phyloP scores from a whole-genome alignment of 2,113 vertebrate species.

The Zosterops hypoxanthus region DNA sequence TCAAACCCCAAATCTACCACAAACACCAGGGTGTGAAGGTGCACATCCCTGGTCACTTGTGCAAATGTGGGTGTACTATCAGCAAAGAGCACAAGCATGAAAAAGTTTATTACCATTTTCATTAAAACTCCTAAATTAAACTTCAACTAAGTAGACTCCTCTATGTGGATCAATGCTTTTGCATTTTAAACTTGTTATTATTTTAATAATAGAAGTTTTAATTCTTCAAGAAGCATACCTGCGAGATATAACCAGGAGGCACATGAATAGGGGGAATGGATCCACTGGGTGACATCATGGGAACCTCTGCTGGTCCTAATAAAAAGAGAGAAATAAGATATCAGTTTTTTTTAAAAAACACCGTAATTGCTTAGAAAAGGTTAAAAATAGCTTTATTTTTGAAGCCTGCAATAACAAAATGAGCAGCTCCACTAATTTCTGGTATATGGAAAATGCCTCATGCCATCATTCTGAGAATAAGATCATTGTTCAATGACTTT shows the following conservation, averaged over 20 bases:
- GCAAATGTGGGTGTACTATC: background rate
- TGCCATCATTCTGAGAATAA: conserved; percentile 36
- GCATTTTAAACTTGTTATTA: background rate
- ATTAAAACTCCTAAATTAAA: background rate
- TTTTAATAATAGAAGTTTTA: background rate
- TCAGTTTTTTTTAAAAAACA: background rate
- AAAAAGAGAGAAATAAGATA: background rate
- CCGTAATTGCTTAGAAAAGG: background rate
- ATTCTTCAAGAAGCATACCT: conserved; percentile 76
- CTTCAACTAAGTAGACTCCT: background rate
- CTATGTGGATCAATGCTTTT: background rate
- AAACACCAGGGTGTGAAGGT: background rate
- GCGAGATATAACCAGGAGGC: conserved; percentile 97
- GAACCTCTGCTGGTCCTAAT: conserved; percentile 94
- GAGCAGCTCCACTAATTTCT: conserved; percentile 14
- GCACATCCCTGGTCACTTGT: background rate
- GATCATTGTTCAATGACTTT: conserved; percentile 52
- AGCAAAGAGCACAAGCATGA: background rate
- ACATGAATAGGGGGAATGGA: conserved; percentile 98
- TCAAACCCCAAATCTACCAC: background rate
- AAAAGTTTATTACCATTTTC: background rate
- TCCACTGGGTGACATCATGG: conserved; percentile 99
- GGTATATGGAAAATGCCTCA: conserved; percentile 37
- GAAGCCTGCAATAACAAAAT: conserved; percentile 33
- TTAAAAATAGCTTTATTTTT: conserved; percentile 35